phyloP scores from a whole-genome alignment of 2,113 vertebrate genomes.

The Tragelaphus imberbis region DNA sequence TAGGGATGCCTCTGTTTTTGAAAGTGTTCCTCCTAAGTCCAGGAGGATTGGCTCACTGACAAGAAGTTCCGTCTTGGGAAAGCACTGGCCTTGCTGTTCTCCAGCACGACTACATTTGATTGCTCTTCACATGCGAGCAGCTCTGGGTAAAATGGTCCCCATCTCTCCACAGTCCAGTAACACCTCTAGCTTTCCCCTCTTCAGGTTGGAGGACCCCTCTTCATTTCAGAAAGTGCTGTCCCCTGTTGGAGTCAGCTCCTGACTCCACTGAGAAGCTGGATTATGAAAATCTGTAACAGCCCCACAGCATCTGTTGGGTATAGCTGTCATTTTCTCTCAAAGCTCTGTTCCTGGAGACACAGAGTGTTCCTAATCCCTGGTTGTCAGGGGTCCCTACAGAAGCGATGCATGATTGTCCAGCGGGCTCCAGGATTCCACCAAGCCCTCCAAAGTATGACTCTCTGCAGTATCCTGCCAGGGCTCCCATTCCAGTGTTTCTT shows the following conservation, averaged over 20 bases:
- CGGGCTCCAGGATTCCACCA: background rate
- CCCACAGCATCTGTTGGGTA: background rate
- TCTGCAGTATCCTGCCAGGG: background rate
- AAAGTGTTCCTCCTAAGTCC: background rate
- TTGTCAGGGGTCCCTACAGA: background rate
- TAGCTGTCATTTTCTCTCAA: background rate
- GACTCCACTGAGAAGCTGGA: background rate
- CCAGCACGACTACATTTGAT: background rate
- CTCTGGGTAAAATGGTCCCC: background rate
- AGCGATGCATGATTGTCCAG: background rate
- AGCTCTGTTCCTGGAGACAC: background rate
- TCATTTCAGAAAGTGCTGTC: background rate
- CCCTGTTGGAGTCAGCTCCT: background rate
- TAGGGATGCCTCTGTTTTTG: background rate
- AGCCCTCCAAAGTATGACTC: background rate
- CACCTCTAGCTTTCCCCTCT: background rate
- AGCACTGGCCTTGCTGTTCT: background rate
- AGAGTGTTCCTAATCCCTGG: fast-evolving
- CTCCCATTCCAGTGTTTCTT: background rate
- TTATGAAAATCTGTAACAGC: background rate
- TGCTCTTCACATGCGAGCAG: background rate
- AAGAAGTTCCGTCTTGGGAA: background rate
- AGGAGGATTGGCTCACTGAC: background rate
- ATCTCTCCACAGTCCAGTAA: background rate
- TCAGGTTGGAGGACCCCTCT: background rate